Conservation (phyloP, 2,113 vertebrate species). For the Hippocampus zosterae region DNA sequence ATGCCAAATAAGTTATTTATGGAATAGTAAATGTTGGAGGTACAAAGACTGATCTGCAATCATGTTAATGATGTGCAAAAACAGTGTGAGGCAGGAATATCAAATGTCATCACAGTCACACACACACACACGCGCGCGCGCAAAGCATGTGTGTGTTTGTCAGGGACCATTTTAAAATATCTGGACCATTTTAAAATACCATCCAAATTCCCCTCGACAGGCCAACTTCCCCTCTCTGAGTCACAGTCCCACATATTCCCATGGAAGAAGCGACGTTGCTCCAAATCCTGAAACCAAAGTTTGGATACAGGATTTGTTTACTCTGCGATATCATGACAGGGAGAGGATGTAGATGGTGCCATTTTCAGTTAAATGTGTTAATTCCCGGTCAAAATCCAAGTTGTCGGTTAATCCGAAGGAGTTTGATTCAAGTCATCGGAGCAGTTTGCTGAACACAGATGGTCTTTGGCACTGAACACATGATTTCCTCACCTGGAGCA, state of each 20-base stretch:
- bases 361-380: not conserved
- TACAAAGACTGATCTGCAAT: not conserved
- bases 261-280: conserved; percentile 25
- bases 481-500: no score
- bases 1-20: no score
- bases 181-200: conserved; percentile 46
- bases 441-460: not conserved
- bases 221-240: conserved; percentile 62
- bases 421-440: not conserved
- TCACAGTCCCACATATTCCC: conserved; percentile 40
- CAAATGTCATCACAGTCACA: not conserved
- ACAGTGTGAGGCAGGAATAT: not conserved
- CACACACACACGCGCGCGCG: not conserved
- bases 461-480: no score
- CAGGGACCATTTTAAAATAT: conserved; percentile 44
- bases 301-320: conserved; percentile 2
- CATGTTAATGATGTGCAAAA: not conserved
- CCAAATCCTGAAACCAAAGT: conserved; percentile 20
- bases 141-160: conserved; percentile 23
- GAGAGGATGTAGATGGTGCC: not conserved
- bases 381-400: not conserved
- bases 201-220: conserved; percentile 46
- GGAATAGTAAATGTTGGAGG: no score
- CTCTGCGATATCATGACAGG: not conserved
- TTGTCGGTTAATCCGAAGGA: not conserved